Evolutionary conservation across 2,113 vertebrate species (phyloP), one percentile per base, ranked within the genome.

Genomic region (Sapajus apella): DNA sequence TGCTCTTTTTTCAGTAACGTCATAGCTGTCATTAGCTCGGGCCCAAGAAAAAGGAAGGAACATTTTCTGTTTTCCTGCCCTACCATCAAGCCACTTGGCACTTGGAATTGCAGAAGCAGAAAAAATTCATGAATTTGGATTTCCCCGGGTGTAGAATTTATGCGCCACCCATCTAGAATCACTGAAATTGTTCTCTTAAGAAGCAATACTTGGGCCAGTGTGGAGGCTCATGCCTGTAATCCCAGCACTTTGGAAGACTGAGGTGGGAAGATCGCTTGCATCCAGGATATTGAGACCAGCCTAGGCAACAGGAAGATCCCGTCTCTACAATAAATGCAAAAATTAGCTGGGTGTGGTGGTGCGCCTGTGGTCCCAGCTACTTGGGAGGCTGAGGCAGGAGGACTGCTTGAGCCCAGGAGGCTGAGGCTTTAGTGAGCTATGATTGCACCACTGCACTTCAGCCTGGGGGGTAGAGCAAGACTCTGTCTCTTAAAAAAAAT

Each of bases 61-160:
- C 7, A 6, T 14, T 23, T 40, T 50, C n/a, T 40, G 32, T 45
- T 18, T 55, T 40, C 37, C 16, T 16, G 25, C 30, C 35, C 3
- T 13, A 2, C 77, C 35, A 2, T 18, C 6, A 17, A 12, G 25
- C 61, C 6, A 4, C 40, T 80, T 0, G 3, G 45, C 10, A 8
- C 45, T 77, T 45, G 32, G 70, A 47, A 25, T 30, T 21, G 30
- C 11, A 9, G 79, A 55, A 43, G 8, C 2, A 8, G 55, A 40
- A 68, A 68, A 61, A 2, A n/a, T 58, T 20, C n/a, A 17, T 2
- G 20, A 43, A 21, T 43, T 87, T 40, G 56, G 37, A 27, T 37
- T 87, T 68, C 6, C 47, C 40, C 32, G 30, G 30, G 13, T 32
- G 58, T 7, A 32, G 35, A 8, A 64, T 64, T 52, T 72, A 23